Base-by-base conservation (phyloP, 2,797 vertebrate species). In the Diplodus sargus region DNA sequence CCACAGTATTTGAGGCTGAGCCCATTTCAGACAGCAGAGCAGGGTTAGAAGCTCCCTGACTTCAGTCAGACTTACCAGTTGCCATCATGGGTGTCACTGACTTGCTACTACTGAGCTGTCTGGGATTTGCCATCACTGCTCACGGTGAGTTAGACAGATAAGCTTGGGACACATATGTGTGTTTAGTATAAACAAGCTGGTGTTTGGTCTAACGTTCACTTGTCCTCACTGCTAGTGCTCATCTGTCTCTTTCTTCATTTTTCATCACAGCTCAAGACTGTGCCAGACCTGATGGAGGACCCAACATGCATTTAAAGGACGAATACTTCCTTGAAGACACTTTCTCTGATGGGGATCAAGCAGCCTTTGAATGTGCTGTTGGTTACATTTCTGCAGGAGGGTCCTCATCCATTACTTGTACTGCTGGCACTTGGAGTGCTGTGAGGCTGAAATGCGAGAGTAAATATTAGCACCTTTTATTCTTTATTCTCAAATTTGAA, bases 191-290 rank as follows among this genome's bases (percentile, higher is more conserved):
- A 8, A 51, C 53, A 65, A 65, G 39, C 53, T 79, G 25, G 1
- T 57, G 34, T 34, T 34, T 34, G 7, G 34, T 34, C 25, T 25
- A 25, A 25, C 25, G 25, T 25, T 25, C 25, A 25, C 25, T 25
- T 25, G 25, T 25, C 25, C 8, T 34, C 34, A 9, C 34, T 34
- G 34, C 34, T 34, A 2, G 34, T 34, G 34, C 34, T 34, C 3
- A 14, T 8, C 23, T 28, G 15, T 47, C 12, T 70, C 16, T 25
- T 25, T 25, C 25, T 30, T n/a, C 47, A 53, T 23, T 42, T 17
- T 8, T 42, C 57, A 0, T 42, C 58, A 14, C 10, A 90, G 88
- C 76, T 84, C 89, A 86, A 52, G 0, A 58, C 0, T 95, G 95
- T 65, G 0, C 10, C 28, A 47, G 0, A 76, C 95, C 94, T 18